These are phyloP conservation scores for Drosophila anceps DNA, from an alignment of 2,888 invertebrate genomes.

Conservation along the genomic window DNA sequence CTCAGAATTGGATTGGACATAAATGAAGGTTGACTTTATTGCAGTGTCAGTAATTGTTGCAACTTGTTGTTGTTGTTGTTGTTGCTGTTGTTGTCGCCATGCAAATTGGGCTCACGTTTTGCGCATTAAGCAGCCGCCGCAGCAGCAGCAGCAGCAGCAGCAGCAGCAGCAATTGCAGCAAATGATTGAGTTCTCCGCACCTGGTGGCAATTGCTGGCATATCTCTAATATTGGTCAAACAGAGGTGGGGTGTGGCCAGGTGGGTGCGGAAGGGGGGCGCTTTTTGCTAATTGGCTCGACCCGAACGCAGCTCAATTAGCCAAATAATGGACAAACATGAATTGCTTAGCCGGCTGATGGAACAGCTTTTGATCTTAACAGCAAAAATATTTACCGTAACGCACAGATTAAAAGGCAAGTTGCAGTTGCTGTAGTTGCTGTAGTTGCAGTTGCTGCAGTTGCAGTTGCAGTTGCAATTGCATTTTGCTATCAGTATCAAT, in stretches of 20 bases:
- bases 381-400: constrained; percentile 81
- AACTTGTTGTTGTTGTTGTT: constrained; percentile 19
- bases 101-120: constrained; percentile 82
- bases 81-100: constrained; percentile 67
- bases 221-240: constrained; percentile 2
- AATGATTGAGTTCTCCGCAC: constrained; percentile 79
- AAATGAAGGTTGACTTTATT: constrained; percentile 66
- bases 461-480: constrained; percentile 50
- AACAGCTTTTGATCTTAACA: constrained; percentile 69
- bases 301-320: constrained; percentile 67
- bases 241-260: background rate
- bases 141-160: constrained; percentile 66
- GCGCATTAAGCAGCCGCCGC: constrained; percentile 81
- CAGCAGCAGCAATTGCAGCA: constrained; percentile 71
- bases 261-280: background rate
- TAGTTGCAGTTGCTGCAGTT: background rate
- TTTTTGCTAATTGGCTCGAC: constrained; percentile 53
- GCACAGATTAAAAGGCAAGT: constrained; percentile 74
- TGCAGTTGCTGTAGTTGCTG: constrained; percentile 27
- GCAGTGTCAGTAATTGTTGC: constrained; percentile 24
- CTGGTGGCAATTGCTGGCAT: constrained; percentile 61
- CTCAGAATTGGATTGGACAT: constrained; percentile 43
- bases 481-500: constrained; percentile 78
- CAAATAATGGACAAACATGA: constrained; percentile 50
- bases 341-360: constrained; percentile 56